Evolutionary conservation across 2,113 vertebrate species (phyloP).

Genomic region (Suncus etruscus): DNA sequence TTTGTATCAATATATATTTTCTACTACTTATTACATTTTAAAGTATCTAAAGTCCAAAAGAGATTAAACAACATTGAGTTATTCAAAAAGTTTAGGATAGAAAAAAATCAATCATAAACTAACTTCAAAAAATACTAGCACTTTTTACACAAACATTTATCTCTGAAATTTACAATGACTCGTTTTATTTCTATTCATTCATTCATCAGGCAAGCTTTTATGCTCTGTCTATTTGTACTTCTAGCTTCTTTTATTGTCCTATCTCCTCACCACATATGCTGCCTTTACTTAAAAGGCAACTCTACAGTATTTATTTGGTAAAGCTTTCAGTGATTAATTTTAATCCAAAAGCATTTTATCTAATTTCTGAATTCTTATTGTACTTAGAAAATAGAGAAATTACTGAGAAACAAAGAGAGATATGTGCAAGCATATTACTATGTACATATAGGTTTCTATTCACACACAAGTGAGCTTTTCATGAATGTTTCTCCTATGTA

Average conservation of each 20-base stretch:
- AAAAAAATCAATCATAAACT: not conserved
- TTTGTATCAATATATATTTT: not conserved
- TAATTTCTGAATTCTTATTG: slow-evolving; percentile 9
- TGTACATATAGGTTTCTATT: not conserved
- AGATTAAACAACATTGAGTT: slow-evolving; percentile 5
- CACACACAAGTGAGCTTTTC: not conserved
- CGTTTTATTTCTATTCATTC: not conserved
- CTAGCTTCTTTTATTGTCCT: not conserved
- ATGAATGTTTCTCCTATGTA: not conserved
- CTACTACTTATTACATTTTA: not conserved
- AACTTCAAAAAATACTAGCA: not conserved
- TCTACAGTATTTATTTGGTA: not conserved
- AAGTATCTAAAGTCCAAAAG: not conserved
- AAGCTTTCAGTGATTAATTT: not conserved
- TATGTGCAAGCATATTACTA: not conserved
- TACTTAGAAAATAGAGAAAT: not conserved
- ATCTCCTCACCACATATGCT: not conserved
- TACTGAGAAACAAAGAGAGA: not conserved
- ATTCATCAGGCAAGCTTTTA: not conserved
- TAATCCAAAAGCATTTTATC: not conserved
- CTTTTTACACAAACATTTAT: not conserved
- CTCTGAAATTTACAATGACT: not conserved
- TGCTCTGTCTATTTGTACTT: not conserved
- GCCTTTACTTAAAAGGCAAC: not conserved
- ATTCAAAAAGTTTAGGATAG: not conserved